A percentile compares a stretch with the other conserved stretches of the same genome.
These are phyloP conservation scores for Malurus leucopterus DNA, from an alignment of 2,797 vertebrate genomes.

Conservation along the genomic window DNA sequence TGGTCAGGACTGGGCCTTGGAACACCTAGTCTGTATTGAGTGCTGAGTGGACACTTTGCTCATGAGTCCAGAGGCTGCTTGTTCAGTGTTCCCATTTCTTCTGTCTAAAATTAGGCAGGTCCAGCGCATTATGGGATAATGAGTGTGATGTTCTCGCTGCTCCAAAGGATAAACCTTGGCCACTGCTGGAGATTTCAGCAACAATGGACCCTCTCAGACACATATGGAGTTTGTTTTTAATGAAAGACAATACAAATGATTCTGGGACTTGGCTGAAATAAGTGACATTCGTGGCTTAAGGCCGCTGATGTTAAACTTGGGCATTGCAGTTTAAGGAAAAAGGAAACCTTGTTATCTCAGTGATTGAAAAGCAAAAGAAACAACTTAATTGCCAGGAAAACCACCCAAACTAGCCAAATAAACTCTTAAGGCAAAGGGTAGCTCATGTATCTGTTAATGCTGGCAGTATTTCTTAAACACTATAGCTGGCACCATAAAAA, in stretches of 20 bases:
- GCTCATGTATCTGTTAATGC: not conserved
- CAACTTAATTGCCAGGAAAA: not conserved
- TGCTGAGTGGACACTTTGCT: not conserved
- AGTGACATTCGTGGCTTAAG: rapidly evolving
- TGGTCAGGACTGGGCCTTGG: not conserved
- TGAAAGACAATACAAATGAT: not conserved
- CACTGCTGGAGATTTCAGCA: not conserved
- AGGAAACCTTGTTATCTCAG: not conserved
- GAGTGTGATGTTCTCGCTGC: not conserved
- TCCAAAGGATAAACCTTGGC: not conserved
- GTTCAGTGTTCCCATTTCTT: not conserved
- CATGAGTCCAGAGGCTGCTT: not conserved
- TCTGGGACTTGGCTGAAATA: not conserved
- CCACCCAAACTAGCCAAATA: not conserved
- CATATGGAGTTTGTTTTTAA: not conserved
- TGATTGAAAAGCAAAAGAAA: not conserved
- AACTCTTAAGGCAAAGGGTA: not conserved
- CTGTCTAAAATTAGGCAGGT: conserved; percentile 12
- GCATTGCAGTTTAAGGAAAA: not conserved
- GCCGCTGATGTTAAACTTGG: not conserved
- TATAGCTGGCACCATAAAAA: not conserved
- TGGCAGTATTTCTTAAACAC: not conserved
- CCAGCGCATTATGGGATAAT: not conserved
- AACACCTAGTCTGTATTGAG: not conserved
- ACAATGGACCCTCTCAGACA: not conserved